A percentile compares a stretch with the other conserved stretches of the same genome.
These are phyloP conservation scores for Sarcophaga carnaria DNA, from an alignment of 2,888 invertebrate species.

Conservation along the genomic window DNA sequence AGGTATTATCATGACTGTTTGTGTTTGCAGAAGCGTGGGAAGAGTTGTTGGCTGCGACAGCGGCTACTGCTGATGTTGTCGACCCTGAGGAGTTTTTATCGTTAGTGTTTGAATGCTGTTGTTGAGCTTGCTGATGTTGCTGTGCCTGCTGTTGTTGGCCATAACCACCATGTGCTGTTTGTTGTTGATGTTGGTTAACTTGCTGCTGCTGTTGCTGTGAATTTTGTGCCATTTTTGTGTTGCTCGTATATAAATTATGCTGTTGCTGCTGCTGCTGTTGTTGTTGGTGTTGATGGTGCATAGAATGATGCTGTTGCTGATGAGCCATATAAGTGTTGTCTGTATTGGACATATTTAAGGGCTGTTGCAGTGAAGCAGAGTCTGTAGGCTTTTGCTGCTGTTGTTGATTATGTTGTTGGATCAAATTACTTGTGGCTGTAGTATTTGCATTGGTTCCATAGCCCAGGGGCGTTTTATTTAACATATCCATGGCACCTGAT, in stretches of 20 bases:
- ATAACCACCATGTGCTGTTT: constrained; percentile 58
- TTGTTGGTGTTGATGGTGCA: constrained; percentile 68
- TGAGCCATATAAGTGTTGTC: constrained; percentile 73
- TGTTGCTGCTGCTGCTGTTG: constrained; percentile 71
- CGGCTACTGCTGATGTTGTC: background rate
- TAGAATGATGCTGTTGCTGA: constrained; percentile 71
- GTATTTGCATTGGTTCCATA: constrained; percentile 43
- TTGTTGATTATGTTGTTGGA: constrained; percentile 68
- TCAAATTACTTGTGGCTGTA: constrained; percentile 56
- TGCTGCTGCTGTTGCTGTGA: constrained; percentile 47
- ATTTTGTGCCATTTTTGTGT: constrained; percentile 58
- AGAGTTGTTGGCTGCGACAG: constrained; percentile 14
- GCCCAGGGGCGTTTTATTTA: constrained; percentile 62
- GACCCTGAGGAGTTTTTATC: constrained; percentile 63
- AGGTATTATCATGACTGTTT: constrained; percentile 48
- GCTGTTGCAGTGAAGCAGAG: constrained; percentile 62
- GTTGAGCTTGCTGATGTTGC: constrained; percentile 67
- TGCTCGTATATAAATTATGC: constrained; percentile 66
- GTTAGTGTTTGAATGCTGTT: constrained; percentile 62
- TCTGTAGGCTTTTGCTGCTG: constrained; percentile 53
- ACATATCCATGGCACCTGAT: constrained; percentile 51
- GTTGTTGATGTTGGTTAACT: constrained; percentile 62
- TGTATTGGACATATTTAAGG: constrained; percentile 72
- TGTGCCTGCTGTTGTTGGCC: constrained; percentile 60
- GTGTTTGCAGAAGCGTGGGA: constrained; percentile 26